Evolutionary conservation across 2,797 vertebrate species (phyloP).

Genomic region (Neomorphus geoffroyi): DNA sequence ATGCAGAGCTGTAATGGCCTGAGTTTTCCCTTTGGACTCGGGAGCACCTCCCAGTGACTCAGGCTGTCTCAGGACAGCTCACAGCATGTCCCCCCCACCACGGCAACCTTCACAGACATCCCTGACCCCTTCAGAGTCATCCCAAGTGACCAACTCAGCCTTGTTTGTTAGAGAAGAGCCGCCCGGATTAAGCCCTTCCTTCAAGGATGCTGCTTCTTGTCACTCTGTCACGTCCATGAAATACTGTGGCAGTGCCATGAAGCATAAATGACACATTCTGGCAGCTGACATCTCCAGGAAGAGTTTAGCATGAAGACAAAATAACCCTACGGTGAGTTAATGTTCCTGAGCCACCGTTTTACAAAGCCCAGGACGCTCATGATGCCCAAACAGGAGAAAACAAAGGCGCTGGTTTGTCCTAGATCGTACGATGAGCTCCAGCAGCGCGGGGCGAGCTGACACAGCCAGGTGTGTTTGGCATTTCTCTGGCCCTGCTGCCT

Average conservation of each 20-base stretch:
- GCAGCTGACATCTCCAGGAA: conserved; percentile 69
- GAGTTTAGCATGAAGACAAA: conserved; percentile 45
- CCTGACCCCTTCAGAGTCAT: neutral
- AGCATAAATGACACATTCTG: conserved; percentile 57
- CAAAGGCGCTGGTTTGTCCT: neutral
- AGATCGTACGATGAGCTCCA: neutral
- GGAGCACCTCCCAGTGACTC: neutral
- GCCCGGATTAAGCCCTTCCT: neutral
- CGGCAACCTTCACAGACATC: neutral
- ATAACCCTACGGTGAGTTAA: conserved; percentile 11
- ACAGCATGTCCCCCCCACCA: neutral
- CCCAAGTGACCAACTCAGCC: neutral
- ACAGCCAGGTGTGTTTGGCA: neutral
- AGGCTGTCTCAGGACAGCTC: neutral
- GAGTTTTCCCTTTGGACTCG: fast-evolving
- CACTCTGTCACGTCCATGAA: neutral
- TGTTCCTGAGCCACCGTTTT: neutral
- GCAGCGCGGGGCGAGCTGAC: neutral
- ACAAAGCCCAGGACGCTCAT: neutral
- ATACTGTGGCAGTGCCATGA: neutral
- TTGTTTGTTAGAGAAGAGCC: neutral
- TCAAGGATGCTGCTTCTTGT: conserved; percentile 4
- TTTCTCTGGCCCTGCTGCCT: neutral
- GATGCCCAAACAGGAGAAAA: neutral
- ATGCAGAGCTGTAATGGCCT: neutral